Base-by-base conservation (phyloP, 1,140 invertebrate genomes). In the Diabrotica undecimpunctata region DNA sequence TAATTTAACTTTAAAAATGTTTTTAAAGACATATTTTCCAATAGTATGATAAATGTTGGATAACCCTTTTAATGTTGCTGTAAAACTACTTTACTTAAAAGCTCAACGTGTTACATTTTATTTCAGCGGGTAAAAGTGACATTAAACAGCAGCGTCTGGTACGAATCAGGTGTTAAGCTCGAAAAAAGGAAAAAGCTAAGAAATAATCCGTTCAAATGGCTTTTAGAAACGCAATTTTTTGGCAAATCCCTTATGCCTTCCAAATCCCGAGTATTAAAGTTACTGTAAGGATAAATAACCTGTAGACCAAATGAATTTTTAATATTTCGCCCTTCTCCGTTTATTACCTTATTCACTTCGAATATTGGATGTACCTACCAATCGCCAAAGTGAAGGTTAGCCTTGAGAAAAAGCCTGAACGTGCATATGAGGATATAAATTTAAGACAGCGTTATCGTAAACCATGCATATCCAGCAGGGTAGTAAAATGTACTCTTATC, bases 351-450 rank as follows among this genome's bases (percentile, higher is more conserved):
- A 46, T 46, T 10, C 41, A 46, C 41, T 46, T 46, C 41, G 41
- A 46, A 46, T 46, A 46, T 46, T 46, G 41, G 41, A 46, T 46
- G 41, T 46, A 46, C 41, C 41, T 46, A 46, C 41, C 41, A 46
- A 46, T 46, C 41, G n/a, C 41, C 41, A 46, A 46, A 46, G 41
- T 46, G 41, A 10, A 46, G 41, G 41, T 46, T 25, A 25, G 25
- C 25, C 25, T 46, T 46, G 41, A 46, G 41, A 46, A 46, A 46
- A 46, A n/a, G n/a, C 41, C 8, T n/a, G 41, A 46, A 46, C 41
- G 41, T 46, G 41, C 41, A n/a, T n/a, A n/a, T 8, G 8, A n/a
- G 41, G 41, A 8, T n/a, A n/a, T 46, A 46, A 46, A 46, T 46
- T 46, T n/a, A 46, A 46, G 8, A 46, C n/a, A 25, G 41, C 41